These are phyloP conservation scores for Drosophila antonietae DNA, from an alignment of 2,888 invertebrate genomes.

Conservation along the genomic window DNA sequence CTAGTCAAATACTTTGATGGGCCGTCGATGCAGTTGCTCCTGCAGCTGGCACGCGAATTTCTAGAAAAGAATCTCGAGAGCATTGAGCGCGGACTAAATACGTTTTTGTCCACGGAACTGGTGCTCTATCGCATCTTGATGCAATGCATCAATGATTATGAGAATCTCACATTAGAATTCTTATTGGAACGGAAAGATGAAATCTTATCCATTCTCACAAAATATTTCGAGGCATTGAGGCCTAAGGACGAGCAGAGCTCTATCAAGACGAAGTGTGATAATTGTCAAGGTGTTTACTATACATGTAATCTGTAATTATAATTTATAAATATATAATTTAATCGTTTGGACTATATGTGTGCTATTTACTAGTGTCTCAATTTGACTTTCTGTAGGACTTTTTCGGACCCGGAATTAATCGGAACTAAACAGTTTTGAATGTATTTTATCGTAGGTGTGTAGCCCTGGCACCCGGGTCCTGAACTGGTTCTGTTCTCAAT, in stretches of 20 bases:
- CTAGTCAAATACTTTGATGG: slow-evolving; percentile 66
- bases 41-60: slow-evolving; percentile 68
- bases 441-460: not conserved
- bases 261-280: slow-evolving; percentile 26
- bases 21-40: slow-evolving; percentile 53
- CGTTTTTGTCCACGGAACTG: slow-evolving; percentile 75
- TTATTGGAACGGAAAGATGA: slow-evolving; percentile 46
- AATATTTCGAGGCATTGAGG: slow-evolving; percentile 42
- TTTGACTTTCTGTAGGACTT: not conserved
- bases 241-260: slow-evolving; percentile 23
- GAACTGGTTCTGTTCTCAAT: not conserved
- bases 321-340: slow-evolving; percentile 1
- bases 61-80: slow-evolving; percentile 62
- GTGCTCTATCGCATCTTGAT: slow-evolving; percentile 73
- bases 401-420: not conserved
- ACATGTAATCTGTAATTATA: slow-evolving; percentile 18
- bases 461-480: not conserved
- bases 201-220: slow-evolving; percentile 38
- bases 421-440: not conserved
- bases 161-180: slow-evolving; percentile 59
- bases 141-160: slow-evolving; percentile 65
- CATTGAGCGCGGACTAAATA: slow-evolving; percentile 60
- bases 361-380: not conserved
- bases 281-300: slow-evolving; percentile 44
- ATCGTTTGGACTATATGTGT: not conserved